These are phyloP conservation scores for Hydroisotoma schaefferi DNA, from an alignment of 2,888 invertebrate species.

Conservation along the genomic window DNA sequence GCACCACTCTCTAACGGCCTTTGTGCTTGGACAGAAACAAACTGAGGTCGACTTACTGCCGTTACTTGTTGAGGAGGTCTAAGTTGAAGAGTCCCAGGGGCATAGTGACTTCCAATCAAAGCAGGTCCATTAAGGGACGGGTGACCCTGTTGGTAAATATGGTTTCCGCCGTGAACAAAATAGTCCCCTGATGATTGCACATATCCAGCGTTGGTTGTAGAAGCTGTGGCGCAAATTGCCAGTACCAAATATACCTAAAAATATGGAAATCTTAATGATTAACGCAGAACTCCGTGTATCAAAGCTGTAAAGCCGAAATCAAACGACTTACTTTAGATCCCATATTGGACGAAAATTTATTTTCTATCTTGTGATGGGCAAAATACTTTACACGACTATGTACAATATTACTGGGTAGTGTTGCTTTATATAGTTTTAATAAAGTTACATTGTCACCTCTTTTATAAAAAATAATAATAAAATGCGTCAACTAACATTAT, in stretches of 20 bases:
- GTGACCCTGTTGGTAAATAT: neutral
- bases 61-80: neutral
- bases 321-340: no score
- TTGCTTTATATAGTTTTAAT: no score
- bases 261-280: no score
- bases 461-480: no score
- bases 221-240: neutral
- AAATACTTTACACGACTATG: no score
- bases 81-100: neutral
- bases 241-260: constrained; percentile 1
- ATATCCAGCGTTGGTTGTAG: neutral
- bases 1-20: neutral
- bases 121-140: neutral
- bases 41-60: constrained; percentile 20
- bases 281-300: no score
- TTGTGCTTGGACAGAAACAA: constrained; percentile 27
- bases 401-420: no score
- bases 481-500: no score
- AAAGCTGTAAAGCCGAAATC: no score
- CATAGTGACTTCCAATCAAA: constrained; percentile 3
- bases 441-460: no score
- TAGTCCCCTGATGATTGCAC: neutral
- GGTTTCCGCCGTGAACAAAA: neutral
- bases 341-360: no score
- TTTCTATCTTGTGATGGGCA: no score